Conservation (phyloP, 2,888 invertebrate genomes). For the Elegia similella region DNA sequence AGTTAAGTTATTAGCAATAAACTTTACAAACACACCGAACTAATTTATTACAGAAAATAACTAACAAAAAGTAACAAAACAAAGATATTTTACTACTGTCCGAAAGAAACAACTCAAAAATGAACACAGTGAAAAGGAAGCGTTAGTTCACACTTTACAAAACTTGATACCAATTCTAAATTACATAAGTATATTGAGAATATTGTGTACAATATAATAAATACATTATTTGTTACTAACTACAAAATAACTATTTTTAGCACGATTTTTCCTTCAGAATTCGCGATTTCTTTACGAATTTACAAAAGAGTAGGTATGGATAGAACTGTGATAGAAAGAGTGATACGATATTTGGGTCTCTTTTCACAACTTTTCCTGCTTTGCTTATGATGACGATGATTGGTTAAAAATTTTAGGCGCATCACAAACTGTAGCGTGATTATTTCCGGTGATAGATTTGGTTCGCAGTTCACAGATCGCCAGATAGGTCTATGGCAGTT, state of each 20-base stretch:
- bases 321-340: conserved; percentile 10
- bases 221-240: not conserved
- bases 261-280: not conserved
- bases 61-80: conserved; percentile 7
- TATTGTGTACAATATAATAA: not conserved
- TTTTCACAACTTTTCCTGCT: conserved; percentile 5
- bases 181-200: not conserved
- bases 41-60: not conserved
- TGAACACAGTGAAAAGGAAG: conserved; percentile 20
- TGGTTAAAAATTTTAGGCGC: not conserved
- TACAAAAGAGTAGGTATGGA: not conserved
- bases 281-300: not conserved
- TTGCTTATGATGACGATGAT: not conserved
- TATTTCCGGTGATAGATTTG: too few species aligned
- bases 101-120: conserved; percentile 10
- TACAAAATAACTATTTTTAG: not conserved
- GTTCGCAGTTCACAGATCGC: too few species aligned
- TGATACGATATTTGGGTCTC: not conserved
- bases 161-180: conserved; percentile 16
- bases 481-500: too few species aligned
- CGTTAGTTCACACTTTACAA: conserved; percentile 19
- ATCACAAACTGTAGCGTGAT: too few species aligned
- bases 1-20: not conserved
- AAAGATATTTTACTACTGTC: conserved; percentile 5
- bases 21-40: not conserved